phyloP scores from a whole-genome alignment of 2,888 invertebrate species.

The Erebia ligea region DNA sequence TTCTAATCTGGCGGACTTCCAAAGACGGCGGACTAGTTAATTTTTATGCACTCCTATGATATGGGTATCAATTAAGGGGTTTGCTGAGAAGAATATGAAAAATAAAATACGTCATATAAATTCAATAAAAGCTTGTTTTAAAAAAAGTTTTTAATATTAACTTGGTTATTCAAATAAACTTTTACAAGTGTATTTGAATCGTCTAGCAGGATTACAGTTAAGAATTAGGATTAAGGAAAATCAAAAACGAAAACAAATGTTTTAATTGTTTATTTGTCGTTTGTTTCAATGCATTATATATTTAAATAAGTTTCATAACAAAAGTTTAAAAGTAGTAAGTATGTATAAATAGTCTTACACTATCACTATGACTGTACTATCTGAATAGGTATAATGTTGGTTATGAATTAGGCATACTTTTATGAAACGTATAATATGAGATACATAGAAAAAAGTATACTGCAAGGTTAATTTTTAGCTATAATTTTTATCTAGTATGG shows the following conservation, averaged over 20 bases:
- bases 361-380: slow-evolving; percentile 73
- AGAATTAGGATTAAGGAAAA: slow-evolving; percentile 35
- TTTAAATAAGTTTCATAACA: slow-evolving; percentile 82
- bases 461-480: slow-evolving; percentile 58
- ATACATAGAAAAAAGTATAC: slow-evolving; percentile 51
- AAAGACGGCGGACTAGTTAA: too few relatives aligned
- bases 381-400: slow-evolving; percentile 64
- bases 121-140: too few relatives aligned
- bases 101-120: too few relatives aligned
- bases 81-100: too few relatives aligned
- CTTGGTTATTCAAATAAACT: too few relatives aligned
- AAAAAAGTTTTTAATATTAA: too few relatives aligned
- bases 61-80: too few relatives aligned
- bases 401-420: slow-evolving; percentile 60
- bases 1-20: too few relatives aligned
- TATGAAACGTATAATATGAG: slow-evolving; percentile 50
- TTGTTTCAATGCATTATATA: slow-evolving; percentile 80
- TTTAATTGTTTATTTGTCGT: slow-evolving; percentile 78
- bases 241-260: slow-evolving; percentile 50
- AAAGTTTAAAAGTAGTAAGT: slow-evolving; percentile 70
- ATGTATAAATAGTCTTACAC: slow-evolving; percentile 80
- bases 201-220: background rate
- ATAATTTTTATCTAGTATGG: slow-evolving; percentile 50
- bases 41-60: too few relatives aligned
- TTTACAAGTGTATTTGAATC: too few relatives aligned